Conservation (phyloP, 2,888 invertebrate genomes). For the Crossocerus cetratus region DNA sequence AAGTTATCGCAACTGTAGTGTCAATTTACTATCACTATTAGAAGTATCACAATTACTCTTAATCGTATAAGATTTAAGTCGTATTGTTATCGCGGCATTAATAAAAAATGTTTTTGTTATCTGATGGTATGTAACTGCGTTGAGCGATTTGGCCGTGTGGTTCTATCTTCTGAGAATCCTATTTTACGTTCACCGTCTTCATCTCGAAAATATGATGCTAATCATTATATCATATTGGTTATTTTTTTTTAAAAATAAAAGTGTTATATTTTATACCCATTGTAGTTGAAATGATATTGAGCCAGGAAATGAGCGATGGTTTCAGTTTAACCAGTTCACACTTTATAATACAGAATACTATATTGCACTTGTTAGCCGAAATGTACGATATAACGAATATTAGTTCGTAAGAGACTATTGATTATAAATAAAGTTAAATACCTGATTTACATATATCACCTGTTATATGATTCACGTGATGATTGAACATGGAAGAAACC, state of each 20-base stretch:
- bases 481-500: constrained; percentile 67
- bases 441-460: constrained; percentile 70
- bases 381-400: constrained; percentile 68
- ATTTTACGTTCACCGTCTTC: constrained; percentile 2
- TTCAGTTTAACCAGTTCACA: constrained; percentile 36
- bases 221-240: not conserved
- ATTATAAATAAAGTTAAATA: constrained; percentile 70
- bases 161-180: constrained; percentile 14
- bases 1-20: constrained; percentile 44
- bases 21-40: constrained; percentile 50
- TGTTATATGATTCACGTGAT: constrained; percentile 64
- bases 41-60: constrained; percentile 45
- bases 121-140: constrained; percentile 25
- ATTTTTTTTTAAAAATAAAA: constrained; percentile 10
- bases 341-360: constrained; percentile 56
- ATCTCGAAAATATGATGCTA: constrained; percentile 11
- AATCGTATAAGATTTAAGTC: constrained; percentile 47
- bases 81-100: constrained; percentile 54
- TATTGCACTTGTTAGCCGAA: constrained; percentile 72
- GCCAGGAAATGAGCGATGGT: constrained; percentile 35
- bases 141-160: constrained; percentile 3
- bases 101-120: constrained; percentile 44
- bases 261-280: constrained; percentile 20
- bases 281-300: constrained; percentile 13
- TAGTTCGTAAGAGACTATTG: constrained; percentile 67